phyloP scores from a whole-genome alignment of 2,888 invertebrate species.

The Sclerodermus sp. region DNA sequence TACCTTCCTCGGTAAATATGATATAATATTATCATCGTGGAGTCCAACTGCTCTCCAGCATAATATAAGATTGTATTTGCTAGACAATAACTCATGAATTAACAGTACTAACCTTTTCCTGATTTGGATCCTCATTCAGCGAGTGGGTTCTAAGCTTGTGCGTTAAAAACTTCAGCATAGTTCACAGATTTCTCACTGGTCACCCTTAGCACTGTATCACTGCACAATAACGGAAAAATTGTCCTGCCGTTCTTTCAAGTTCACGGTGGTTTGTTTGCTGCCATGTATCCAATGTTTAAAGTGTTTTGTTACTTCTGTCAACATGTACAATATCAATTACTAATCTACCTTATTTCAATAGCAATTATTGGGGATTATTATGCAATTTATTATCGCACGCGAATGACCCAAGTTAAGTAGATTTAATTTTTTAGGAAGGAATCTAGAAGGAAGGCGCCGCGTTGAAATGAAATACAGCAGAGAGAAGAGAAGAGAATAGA shows the following conservation, averaged over 20 bases:
- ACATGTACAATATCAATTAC: too few relatives aligned
- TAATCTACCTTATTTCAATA: too few relatives aligned
- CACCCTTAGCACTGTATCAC: constrained; percentile 21
- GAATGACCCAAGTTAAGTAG: too few relatives aligned
- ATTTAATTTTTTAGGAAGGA: neutral
- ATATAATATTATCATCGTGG: too few relatives aligned
- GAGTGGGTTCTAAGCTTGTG: constrained; percentile 84
- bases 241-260: neutral
- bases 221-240: constrained; percentile 3
- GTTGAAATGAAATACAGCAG: too few relatives aligned
- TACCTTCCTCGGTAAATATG: too few relatives aligned
- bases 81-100: too few relatives aligned
- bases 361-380: neutral
- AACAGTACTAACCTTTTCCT: constrained; percentile 70
- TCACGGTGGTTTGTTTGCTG: constrained; percentile 11
- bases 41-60: too few relatives aligned
- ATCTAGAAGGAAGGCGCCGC: neutral
- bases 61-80: too few relatives aligned
- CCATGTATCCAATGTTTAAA: constrained; percentile 5
- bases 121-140: constrained; percentile 79
- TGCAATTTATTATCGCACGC: neutral
- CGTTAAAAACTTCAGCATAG: constrained; percentile 85
- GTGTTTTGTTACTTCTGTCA: too few relatives aligned
- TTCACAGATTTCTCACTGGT: constrained; percentile 56
- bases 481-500: too few relatives aligned